phyloP scores from a whole-genome alignment of 2,888 invertebrate genomes.

The Nemotelus pantherinus region DNA sequence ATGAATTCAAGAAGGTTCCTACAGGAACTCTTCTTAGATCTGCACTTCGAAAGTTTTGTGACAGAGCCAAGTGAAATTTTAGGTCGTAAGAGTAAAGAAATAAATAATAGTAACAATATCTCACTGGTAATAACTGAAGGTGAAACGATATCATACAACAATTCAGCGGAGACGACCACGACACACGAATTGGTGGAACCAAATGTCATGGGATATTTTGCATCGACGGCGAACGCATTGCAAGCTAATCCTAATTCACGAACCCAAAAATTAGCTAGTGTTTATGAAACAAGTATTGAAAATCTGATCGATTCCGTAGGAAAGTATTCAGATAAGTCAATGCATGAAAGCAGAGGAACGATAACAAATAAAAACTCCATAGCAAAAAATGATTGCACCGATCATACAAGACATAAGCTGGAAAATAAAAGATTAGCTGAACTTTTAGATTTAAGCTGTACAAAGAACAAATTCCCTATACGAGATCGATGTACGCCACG shows the following conservation, averaged over 20 bases:
- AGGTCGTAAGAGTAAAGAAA: slow-evolving; percentile 55
- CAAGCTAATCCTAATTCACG: slow-evolving; percentile 56
- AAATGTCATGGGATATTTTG: neutral
- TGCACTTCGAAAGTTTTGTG: slow-evolving; percentile 75
- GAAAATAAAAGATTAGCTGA: slow-evolving; percentile 53
- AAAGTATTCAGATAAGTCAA: slow-evolving; percentile 21
- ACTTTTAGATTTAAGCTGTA: slow-evolving; percentile 67
- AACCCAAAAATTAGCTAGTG: slow-evolving; percentile 65
- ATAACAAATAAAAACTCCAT: slow-evolving; percentile 31
- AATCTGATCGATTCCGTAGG: slow-evolving; percentile 59
- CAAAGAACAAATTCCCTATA: slow-evolving; percentile 71
- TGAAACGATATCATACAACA: slow-evolving; percentile 5
- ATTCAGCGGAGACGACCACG: neutral
- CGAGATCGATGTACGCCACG: slow-evolving; percentile 59
- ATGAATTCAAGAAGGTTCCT: slow-evolving; percentile 85
- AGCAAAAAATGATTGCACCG: too few relatives aligned
- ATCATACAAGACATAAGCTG: too few relatives aligned
- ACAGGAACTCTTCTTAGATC: slow-evolving; percentile 92
- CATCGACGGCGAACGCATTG: neutral
- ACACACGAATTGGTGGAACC: neutral
- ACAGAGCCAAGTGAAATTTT: slow-evolving; percentile 67
- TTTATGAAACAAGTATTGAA: slow-evolving; percentile 66
- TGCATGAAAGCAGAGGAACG: slow-evolving; percentile 44
- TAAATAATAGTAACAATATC: slow-evolving; percentile 50
- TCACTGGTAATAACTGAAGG: slow-evolving; percentile 31